A percentile compares a stretch with the other conserved stretches of the same genome.
phyloP scores from a whole-genome alignment of 2,888 invertebrate species.

The Drosophila paranaensis region DNA sequence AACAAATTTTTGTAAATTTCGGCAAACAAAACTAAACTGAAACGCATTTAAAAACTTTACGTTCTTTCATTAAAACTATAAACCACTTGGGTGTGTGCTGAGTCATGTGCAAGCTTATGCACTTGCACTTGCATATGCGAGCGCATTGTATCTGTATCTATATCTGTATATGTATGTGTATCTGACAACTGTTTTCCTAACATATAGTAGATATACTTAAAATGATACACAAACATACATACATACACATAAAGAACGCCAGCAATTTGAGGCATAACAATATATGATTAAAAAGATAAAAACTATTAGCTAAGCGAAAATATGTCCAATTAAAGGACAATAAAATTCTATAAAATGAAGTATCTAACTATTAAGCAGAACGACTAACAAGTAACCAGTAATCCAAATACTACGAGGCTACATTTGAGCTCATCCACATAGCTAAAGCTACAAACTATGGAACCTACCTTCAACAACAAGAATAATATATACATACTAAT shows the following conservation, averaged over 20 bases:
- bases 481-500: slow-evolving; percentile 19
- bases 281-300: slow-evolving; percentile 9
- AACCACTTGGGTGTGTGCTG: slow-evolving; percentile 52
- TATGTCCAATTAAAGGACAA: slow-evolving; percentile 81
- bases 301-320: slow-evolving; percentile 67
- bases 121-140: slow-evolving; percentile 2
- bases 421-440: slow-evolving; percentile 45
- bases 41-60: slow-evolving; percentile 72
- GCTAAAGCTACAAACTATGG: slow-evolving; percentile 53
- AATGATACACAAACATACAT: slow-evolving; percentile 11
- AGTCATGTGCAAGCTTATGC: slow-evolving; percentile 20
- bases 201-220: slow-evolving; percentile 60
- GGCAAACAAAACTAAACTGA: slow-evolving; percentile 36
- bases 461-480: slow-evolving; percentile 47
- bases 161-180: slow-evolving; percentile 38
- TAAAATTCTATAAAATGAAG: slow-evolving; percentile 67
- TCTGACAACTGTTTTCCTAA: slow-evolving; percentile 66
- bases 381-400: slow-evolving; percentile 42
- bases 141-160: slow-evolving; percentile 32
- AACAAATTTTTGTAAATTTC: slow-evolving; percentile 65
- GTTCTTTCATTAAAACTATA: slow-evolving; percentile 47
- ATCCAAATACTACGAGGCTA: slow-evolving; percentile 52
- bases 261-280: slow-evolving; percentile 48
- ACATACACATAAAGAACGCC: slow-evolving; percentile 29
- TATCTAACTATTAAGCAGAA: slow-evolving; percentile 38